These are phyloP conservation scores for Rhincodon typus DNA, from an alignment of 2,797 vertebrate genomes.

Conservation along the genomic window DNA sequence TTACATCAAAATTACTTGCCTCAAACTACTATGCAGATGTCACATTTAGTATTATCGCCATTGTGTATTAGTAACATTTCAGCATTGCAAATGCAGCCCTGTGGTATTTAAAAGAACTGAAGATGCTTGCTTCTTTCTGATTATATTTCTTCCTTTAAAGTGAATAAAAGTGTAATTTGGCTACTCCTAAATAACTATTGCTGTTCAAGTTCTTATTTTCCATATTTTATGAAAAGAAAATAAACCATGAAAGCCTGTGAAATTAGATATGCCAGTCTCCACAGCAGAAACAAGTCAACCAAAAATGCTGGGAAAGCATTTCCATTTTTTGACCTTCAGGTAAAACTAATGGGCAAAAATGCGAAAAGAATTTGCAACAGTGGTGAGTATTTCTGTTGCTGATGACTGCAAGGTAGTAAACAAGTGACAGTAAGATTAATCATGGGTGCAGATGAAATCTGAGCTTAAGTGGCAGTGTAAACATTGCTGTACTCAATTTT, in stretches of 20 bases:
- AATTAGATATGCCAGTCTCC: neutral
- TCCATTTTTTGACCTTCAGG: neutral
- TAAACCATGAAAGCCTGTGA: neutral
- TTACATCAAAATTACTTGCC: neutral
- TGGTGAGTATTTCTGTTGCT: neutral
- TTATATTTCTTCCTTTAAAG: neutral
- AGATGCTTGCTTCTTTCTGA: neutral
- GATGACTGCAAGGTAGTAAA: neutral
- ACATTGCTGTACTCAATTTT: too few species aligned
- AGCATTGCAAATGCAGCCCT: neutral
- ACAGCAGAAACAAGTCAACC: neutral
- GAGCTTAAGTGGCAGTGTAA: neutral
- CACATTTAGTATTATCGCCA: neutral
- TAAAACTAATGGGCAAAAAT: neutral
- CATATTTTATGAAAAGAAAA: neutral
- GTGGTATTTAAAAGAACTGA: neutral
- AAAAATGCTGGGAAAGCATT: neutral
- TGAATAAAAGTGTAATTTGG: neutral
- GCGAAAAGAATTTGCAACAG: neutral
- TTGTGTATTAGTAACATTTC: neutral
- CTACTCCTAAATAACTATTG: too few species aligned
- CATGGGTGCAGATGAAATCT: neutral
- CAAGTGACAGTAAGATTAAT: neutral
- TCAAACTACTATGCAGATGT: neutral
- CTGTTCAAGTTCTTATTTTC: neutral